phyloP scores from a whole-genome alignment of 2,888 invertebrate genomes.

The Athalia circularis region DNA sequence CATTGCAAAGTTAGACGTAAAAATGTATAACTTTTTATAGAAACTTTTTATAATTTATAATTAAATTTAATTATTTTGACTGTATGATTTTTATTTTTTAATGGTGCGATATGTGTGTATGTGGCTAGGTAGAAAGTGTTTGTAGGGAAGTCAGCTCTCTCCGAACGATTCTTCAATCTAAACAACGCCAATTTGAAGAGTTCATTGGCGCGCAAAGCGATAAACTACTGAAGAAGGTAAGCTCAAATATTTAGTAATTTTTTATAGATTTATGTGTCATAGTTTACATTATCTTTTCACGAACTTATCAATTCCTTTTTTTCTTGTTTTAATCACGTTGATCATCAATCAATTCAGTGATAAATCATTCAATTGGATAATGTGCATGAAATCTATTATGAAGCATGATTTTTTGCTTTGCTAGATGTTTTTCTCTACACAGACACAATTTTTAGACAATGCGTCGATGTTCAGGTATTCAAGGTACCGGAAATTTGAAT shows the following conservation, averaged over 20 bases:
- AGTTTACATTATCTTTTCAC: conserved; percentile 18
- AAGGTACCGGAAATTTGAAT: no score
- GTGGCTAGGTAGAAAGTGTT: conserved; percentile 74
- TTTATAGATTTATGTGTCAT: conserved; percentile 63
- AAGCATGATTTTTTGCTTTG: no score
- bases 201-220: conserved; percentile 67
- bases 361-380: no score
- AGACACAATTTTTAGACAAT: no score
- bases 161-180: conserved; percentile 72
- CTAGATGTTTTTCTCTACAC: no score
- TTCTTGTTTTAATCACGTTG: no score
- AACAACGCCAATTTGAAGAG: conserved; percentile 72
- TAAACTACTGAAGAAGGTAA: conserved; percentile 69
- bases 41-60: background rate
- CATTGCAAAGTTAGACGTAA: no score
- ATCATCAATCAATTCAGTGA: no score
- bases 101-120: conserved; percentile 74
- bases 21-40: no score
- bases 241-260: conserved; percentile 58
- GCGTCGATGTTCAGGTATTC: no score
- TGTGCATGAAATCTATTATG: no score
- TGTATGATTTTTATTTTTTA: conserved; percentile 63
- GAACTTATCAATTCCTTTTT: background rate
- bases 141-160: conserved; percentile 74
- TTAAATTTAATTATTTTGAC: conserved; percentile 50